Base-by-base conservation (phyloP, 2,113 vertebrate species). In the Osmerus mordax region DNA sequence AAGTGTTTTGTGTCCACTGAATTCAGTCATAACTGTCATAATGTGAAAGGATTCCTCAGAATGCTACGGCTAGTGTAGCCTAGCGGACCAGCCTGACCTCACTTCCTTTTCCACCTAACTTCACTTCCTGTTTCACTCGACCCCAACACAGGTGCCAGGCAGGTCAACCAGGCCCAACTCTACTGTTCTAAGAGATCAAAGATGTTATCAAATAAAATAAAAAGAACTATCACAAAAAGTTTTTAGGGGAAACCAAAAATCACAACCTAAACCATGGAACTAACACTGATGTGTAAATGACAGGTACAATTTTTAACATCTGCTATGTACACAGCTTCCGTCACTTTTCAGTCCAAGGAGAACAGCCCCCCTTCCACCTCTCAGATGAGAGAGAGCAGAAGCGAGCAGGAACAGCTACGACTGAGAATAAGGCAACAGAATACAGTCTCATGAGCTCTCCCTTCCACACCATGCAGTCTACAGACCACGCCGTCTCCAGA, bases 351-450 rank as follows among this genome's bases (percentile, higher is more conserved):
- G 66, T 66, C 67, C 9, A 29, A 78, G 76, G 73, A 75, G 74
- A 9, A 77, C 83, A 79, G 16, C 29, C 29, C 29, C 29, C 5
- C 29, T 32, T 32, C 29, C 29, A 32, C 29, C 3, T 32, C 29
- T 32, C 3, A 32, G 29, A 32, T 32, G 29, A 32, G 29, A 32
- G 29, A n/a, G n/a, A 23, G 23, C 23, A 23, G 23, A 16, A 76
- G 54, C 25, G 53, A 7, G 36, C 3, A 14, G 53, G 82, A 80
- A 81, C 28, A 79, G 78, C 25, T 69, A 21, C 77, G 68, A 36
- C 67, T 73, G 41, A 72, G 89, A 84, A 86, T 91, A 92, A 92
- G 89, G 91, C 90, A 91, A 88, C 89, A 89, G 84, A 84, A 88
- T 88, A 87, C 81, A 88, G 89, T 88, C 78, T 79, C 74, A 77